Evolutionary conservation across 2,888 invertebrate species (phyloP), one percentile per base, ranked within the genome.

Genomic region (Bursaphelenchus okinawaensis): DNA sequence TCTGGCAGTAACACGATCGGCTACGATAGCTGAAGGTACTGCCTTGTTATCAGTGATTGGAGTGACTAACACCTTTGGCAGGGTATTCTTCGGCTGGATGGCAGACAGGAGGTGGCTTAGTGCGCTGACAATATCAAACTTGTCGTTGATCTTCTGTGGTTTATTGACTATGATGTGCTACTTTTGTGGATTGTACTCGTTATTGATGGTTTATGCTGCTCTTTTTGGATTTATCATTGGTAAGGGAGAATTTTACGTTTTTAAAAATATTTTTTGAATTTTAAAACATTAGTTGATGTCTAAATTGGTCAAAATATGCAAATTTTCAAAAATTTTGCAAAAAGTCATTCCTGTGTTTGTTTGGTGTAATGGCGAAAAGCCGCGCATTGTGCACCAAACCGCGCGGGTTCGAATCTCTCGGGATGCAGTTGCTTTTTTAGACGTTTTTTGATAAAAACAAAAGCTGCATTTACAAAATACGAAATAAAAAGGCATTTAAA

Each of bases 161-260:
- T 12, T 81, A n/a, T 66, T 92, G 89, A 93, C 93, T 22, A 88
- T 88, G 29, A 82, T 91, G 75, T 89, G 91, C 83, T 89, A 90
- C 79, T 87, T 89, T 70, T 90, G 90, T 83, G 84, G 84, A 72
- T 88, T 88, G 75, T 92, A 90, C 83, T 85, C 87, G 77, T 87
- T 89, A 12, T 87, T 94, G 76, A 88, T 89, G 24, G 78, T 90
- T 62, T 95, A 92, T 84, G 88, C 90, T n/a, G 86, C 87, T 29
- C 86, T 89, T 9, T 94, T 90, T 83, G 94, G 94, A 61, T 90
- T 92, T 80, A 90, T 91, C 20, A 91, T 92, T 78, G 93, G 84
- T 84, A 73, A 73, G 77, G 63, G 7, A 9, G 50, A 19, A 9
- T 27, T 61, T 9, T 16, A 23, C 22, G 62, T 24, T 62, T 28